Percentiles rank a stretch among this genome's conserved stretches.
Evolutionary conservation across 35 echinoderm and acorn worm genomes (phyloP).

Genomic region (Apostichopus parvimensis): DNA sequence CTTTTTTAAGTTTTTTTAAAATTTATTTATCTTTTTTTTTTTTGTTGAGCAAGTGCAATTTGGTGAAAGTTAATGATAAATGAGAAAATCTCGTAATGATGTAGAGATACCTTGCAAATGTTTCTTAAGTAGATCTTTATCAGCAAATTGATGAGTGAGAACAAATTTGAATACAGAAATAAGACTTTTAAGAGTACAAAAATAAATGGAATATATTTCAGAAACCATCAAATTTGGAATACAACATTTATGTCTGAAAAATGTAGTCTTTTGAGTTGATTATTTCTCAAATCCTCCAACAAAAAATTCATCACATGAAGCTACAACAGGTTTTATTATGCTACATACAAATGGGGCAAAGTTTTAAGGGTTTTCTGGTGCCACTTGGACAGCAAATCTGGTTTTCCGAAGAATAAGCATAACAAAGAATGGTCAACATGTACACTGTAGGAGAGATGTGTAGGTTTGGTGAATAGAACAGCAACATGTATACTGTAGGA

Average conservation of each 20-base stretch:
- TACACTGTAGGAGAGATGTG: too few relatives aligned
- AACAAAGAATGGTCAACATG: too few relatives aligned
- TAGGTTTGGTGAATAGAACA: too few relatives aligned
- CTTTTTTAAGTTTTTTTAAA: too few relatives aligned
- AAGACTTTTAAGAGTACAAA: neutral
- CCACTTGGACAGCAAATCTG: neutral
- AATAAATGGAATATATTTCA: constrained; percentile 5
- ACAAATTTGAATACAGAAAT: neutral
- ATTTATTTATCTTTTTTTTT: neutral
- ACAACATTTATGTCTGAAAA: neutral
- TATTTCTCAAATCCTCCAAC: neutral
- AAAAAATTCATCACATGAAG: neutral
- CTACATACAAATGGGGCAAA: neutral
- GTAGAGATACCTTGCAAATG: neutral
- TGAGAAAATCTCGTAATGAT: neutral
- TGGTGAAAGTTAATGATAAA: neutral
- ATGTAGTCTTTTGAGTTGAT: neutral
- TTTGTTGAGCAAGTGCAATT: neutral
- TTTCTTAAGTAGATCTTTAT: neutral
- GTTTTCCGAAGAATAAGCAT: neutral
- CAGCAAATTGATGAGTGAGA: neutral
- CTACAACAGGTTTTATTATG: neutral
- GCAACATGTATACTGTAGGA: too few relatives aligned
- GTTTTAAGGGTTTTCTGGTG: neutral
- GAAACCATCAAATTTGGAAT: neutral